Evolutionary conservation across 2,888 invertebrate genomes (phyloP), one percentile per base, ranked within the genome.

Genomic region (Augiades crinisus): DNA sequence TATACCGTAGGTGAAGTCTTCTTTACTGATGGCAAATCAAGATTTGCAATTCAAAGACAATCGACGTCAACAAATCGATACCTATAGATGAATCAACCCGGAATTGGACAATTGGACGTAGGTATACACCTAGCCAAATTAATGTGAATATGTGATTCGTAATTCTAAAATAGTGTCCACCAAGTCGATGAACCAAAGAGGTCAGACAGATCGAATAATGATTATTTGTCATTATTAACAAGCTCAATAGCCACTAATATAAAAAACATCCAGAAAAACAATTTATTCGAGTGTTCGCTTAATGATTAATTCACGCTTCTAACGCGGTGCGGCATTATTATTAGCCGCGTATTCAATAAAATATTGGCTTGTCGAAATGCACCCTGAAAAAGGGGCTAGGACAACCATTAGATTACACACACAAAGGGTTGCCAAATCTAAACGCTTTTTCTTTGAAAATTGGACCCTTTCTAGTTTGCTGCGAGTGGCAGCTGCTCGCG

Each of bases 381-480:
- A 47, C 31, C 41, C 49, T 34, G 27, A 66, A 73, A 72, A 71
- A 67, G 72, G 81, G 81, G 75, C 73, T 71, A 74, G 58, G 54
- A 63, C 19, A 57, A 61, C 67, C 70, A 80, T 78, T 80, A 84
- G 81, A 80, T 77, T 74, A 77, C 66, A 62, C 61, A 68, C 56
- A 67, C 68, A 80, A 85, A 83, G 88, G 88, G 87, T 87, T 85
- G 81, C 83, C 79, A 81, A 86, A 81, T 76, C 71, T 69, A 73
- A 79, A 72, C 70, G 71, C 64, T 71, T 71, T 72, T 77, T 63
- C 78, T 72, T 71, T 72, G 69, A 69, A 71, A 78, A 70, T 64
- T 63, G 68, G 66, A 73, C 83, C 85, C 81, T 76, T 67, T 62
- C 57, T 36, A 43, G 49, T 49, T 50, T 36, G 61, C 67, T 65